phyloP scores from a whole-genome alignment of 1,140 invertebrate species.

The Pseudachorutes palmiensis region DNA sequence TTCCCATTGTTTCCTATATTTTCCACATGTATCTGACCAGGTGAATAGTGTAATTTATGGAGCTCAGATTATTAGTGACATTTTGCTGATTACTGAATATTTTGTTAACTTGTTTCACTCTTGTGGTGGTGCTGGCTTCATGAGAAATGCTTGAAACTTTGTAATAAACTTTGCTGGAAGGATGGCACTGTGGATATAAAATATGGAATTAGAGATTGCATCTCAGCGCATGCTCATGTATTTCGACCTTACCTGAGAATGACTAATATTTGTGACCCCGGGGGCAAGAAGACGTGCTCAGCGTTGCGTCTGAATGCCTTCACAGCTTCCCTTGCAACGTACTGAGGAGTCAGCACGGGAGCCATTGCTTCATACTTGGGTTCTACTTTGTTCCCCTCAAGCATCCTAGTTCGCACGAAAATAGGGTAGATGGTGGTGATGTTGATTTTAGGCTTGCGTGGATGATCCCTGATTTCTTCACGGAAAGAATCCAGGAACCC shows the following conservation, averaged over 20 bases:
- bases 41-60: no score
- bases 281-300: slow-evolving; percentile 23
- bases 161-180: no score
- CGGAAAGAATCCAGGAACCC: slow-evolving; percentile 51
- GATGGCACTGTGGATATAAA: no score
- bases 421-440: slow-evolving; percentile 73
- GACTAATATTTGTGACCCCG: neutral
- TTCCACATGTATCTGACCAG: no score
- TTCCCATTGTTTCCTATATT: no score
- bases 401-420: slow-evolving; percentile 76
- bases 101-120: no score
- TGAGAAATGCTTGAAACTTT: no score
- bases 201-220: no score
- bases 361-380: slow-evolving; percentile 17
- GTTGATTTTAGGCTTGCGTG: slow-evolving; percentile 55
- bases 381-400: slow-evolving; percentile 50
- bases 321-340: slow-evolving; percentile 25
- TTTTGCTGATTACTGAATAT: no score
- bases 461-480: slow-evolving; percentile 56
- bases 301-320: slow-evolving; percentile 26
- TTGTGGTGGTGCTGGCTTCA: no score
- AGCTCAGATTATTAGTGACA: no score
- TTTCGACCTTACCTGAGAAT: slow-evolving; percentile 8
- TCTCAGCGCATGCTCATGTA: no score
- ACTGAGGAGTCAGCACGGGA: slow-evolving; percentile 12